Evolutionary conservation across 1,140 invertebrate genomes (phyloP).

Genomic region (Lordiphosa clarofinis): DNA sequence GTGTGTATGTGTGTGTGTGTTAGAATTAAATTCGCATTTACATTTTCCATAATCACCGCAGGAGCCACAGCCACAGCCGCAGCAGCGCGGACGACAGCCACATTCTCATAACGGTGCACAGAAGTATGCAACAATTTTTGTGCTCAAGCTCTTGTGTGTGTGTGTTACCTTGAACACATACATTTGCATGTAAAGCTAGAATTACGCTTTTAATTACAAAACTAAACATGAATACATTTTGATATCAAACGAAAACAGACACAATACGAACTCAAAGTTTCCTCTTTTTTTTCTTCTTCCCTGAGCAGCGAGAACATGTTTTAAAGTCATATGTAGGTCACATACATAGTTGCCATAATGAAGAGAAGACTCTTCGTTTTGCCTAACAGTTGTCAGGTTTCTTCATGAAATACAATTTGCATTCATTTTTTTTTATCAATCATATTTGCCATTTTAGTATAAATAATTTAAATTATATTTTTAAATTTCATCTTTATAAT

Average conservation of each 20-base stretch:
- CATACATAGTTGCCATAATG: too few species aligned
- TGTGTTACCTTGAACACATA: slow-evolving; percentile 54
- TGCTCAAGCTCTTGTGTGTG: slow-evolving; percentile 1
- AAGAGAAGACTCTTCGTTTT: too few species aligned
- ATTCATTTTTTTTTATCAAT: too few species aligned
- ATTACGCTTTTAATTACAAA: slow-evolving; percentile 74
- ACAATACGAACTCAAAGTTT: slow-evolving; percentile 12
- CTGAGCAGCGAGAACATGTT: too few species aligned
- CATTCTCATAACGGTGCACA: slow-evolving; percentile 47
- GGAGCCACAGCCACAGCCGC: slow-evolving; percentile 14
- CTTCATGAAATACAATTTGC: too few species aligned
- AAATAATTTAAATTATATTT: too few species aligned
- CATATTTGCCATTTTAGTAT: too few species aligned
- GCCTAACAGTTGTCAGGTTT: too few species aligned
- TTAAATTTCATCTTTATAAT: too few species aligned
- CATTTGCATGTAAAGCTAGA: slow-evolving; percentile 72
- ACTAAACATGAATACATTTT: slow-evolving; percentile 73
- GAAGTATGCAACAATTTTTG: slow-evolving; percentile 71
- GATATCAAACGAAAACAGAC: slow-evolving; percentile 62
- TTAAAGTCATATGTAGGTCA: too few species aligned
- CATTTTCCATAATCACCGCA: slow-evolving; percentile 35
- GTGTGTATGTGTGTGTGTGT: slow-evolving; percentile 19
- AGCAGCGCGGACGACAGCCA: slow-evolving; percentile 4
- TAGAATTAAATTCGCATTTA: slow-evolving; percentile 68
- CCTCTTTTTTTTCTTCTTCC: slow-evolving; percentile 17